Conservation (phyloP, 2,113 vertebrate species). For the Salvelinus alpinus region DNA sequence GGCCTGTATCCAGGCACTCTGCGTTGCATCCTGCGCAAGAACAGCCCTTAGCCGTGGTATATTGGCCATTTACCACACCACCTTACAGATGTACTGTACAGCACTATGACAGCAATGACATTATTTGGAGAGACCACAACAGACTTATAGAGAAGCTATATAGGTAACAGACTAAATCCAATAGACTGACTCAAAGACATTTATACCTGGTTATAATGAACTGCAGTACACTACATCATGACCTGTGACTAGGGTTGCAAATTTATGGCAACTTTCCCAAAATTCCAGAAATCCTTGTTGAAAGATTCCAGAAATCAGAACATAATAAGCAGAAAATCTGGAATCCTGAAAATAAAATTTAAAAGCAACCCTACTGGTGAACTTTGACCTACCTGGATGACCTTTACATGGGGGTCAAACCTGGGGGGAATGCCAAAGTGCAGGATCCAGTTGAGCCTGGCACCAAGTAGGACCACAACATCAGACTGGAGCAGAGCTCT, state of each 20-base stretch:
- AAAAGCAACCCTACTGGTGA: too few species aligned
- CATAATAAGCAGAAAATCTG: too few species aligned
- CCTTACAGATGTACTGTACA: background rate
- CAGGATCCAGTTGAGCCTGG: slow-evolving; percentile 95
- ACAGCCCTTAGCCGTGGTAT: too few species aligned
- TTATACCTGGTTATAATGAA: background rate
- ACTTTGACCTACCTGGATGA: slow-evolving; percentile 84
- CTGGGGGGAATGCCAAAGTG: slow-evolving; percentile 94
- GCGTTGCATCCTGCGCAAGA: too few species aligned
- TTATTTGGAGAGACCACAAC: background rate
- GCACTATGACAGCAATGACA: background rate
- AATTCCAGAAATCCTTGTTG: too few species aligned
- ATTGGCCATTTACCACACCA: too few species aligned
- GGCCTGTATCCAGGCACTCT: too few species aligned
- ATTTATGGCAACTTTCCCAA: too few species aligned
- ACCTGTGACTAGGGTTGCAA: too few species aligned
- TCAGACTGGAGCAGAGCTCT: slow-evolving; percentile 91
- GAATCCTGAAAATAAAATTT: too few species aligned
- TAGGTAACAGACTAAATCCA: background rate
- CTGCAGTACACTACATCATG: too few species aligned
- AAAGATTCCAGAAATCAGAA: too few species aligned
- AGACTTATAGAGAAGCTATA: background rate
- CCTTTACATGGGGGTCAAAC: slow-evolving; percentile 83
- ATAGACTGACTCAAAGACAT: background rate
- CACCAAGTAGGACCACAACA: slow-evolving; percentile 89